A percentile compares a stretch with the other conserved stretches of the same genome.
These are phyloP conservation scores for Eremobia ochroleuca DNA, from an alignment of 2,888 invertebrate genomes.

Conservation along the genomic window DNA sequence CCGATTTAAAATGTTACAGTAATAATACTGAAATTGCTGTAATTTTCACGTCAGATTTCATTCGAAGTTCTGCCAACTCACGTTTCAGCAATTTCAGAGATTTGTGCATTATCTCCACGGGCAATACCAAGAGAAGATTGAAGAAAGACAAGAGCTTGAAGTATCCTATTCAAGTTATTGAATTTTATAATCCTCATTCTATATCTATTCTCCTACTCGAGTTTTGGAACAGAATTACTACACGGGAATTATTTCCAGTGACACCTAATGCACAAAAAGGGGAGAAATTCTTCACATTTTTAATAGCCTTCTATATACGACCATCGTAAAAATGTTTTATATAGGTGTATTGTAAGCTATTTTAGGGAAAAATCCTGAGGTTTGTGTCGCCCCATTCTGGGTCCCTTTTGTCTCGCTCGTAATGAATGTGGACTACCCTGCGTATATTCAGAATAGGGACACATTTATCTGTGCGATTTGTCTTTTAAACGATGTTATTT, in stretches of 20 bases:
- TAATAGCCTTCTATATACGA: constrained; percentile 48
- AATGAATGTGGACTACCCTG: constrained; percentile 39
- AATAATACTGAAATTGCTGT: constrained; percentile 30
- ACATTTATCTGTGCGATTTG: constrained; percentile 51
- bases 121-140: too few species aligned
- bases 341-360: constrained; percentile 50
- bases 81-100: constrained; percentile 32
- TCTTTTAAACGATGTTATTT: constrained; percentile 53
- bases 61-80: constrained; percentile 32
- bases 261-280: constrained; percentile 21
- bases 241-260: constrained; percentile 19
- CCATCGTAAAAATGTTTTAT: constrained; percentile 57
- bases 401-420: constrained; percentile 32
- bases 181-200: constrained; percentile 33
- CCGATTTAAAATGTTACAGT: constrained; percentile 30
- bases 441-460: constrained; percentile 36
- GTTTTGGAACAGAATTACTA: constrained; percentile 2
- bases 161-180: constrained; percentile 29
- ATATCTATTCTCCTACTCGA: background rate
- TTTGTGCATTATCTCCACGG: constrained; percentile 24
- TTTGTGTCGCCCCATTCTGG: constrained; percentile 11
- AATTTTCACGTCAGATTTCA: constrained; percentile 26
- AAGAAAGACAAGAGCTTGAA: constrained; percentile 23
- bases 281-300: constrained; percentile 40
- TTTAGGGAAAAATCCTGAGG: constrained; percentile 40